Evolutionary conservation across 2,797 vertebrate species (phyloP), one percentile per base, ranked within the genome.

Genomic region (Microctenopoma stevenorrisi): DNA sequence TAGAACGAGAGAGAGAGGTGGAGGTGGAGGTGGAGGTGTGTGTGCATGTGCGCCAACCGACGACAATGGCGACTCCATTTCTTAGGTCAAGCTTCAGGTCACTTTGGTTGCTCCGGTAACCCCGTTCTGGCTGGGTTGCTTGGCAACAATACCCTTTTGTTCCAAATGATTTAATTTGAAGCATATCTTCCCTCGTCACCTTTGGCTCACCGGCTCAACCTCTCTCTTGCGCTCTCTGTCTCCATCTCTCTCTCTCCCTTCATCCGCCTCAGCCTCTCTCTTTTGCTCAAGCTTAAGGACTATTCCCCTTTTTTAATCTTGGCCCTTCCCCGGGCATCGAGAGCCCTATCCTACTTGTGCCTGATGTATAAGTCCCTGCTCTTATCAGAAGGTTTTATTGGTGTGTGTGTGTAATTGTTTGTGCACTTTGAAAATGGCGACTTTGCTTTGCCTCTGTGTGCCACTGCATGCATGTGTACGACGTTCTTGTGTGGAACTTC

Each of bases 141-240:
- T 92, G 91, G 93, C 92, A 94, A 94, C 94, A 56, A 86, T 87
- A 83, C 73, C 85, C 88, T 86, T 93, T 93, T 93, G 90, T 93
- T 93, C 91, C 88, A 92, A 92, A 91, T 92, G 85, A 92, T 93
- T 93, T 93, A 91, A 94, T 94, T 93, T 93, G 88, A 86, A 88
- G 87, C 88, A 85, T 91, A 91, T 92, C 85, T 87, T 74, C 71
- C 61, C 70, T 80, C 64, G 47, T 88, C 81, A 88, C 78, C 86
- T 77, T 53, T 61, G 53, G 72, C 73, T 82, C 79, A 30, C 46
- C 52, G 74, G 51, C 74, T 86, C 86, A 86, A 69, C 75, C 60
- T 55, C 49, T 22, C 55, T 53, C 43, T 16, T n/a, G 46, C 30
- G 25, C 28, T 25, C 10, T 43, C 16, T 6, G 3, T 42, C 37